Conservation (phyloP, 2,797 vertebrate species). For the Pteropus rufus region DNA sequence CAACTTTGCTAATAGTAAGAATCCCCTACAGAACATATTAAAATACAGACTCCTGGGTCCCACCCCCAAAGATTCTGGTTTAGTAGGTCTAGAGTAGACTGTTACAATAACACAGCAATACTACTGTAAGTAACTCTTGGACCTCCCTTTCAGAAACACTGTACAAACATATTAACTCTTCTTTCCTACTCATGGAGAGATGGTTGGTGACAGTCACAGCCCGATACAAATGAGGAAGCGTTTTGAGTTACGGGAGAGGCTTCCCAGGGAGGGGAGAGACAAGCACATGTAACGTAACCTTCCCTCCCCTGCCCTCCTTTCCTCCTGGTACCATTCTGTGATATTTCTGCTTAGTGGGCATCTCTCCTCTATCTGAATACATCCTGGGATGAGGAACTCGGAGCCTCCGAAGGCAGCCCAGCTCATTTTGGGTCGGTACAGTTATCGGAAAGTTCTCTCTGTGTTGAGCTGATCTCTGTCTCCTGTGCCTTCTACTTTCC, state of each 20-base stretch:
- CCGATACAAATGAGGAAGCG: background rate
- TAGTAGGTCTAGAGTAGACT: background rate
- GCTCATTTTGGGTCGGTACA: slow-evolving; percentile 60
- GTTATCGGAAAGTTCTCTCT: slow-evolving; percentile 58
- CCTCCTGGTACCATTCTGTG: slow-evolving; percentile 65
- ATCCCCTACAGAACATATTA: background rate
- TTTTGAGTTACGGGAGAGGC: background rate
- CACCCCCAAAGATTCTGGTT: background rate
- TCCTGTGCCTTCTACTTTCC: slow-evolving; percentile 66
- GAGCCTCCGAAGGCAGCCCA: slow-evolving; percentile 61
- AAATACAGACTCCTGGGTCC: background rate
- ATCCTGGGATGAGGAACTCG: slow-evolving; percentile 61
- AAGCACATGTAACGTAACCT: background rate
- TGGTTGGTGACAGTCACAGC: fast-evolving
- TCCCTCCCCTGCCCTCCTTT: background rate
- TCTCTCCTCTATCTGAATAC: slow-evolving; percentile 45
- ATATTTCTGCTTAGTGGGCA: slow-evolving; percentile 58
- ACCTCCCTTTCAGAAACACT: background rate
- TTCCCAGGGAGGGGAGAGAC: background rate
- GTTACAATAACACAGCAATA: background rate
- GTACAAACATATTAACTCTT: background rate
- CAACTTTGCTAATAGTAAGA: background rate
- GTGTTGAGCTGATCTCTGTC: slow-evolving; percentile 49
- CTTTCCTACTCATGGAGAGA: background rate
- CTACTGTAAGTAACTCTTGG: background rate